Base-by-base conservation (phyloP, 2,113 vertebrate species). In the Conger conger region DNA sequence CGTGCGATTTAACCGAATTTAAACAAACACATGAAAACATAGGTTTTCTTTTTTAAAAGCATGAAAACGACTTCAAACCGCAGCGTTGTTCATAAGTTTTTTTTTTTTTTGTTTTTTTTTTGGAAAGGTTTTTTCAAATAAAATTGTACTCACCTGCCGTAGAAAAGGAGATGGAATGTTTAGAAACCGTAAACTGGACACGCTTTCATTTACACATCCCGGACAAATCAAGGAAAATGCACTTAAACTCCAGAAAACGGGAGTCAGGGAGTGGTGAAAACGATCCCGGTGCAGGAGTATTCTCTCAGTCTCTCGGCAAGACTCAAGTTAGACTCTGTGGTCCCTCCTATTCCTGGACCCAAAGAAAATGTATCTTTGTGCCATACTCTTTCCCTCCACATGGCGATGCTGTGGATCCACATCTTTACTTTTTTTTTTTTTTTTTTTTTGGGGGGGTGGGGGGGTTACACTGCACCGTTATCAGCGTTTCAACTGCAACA, bases 331-430 rank as follows among this genome's bases (percentile, higher is more conserved):
- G n/a, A 30, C 68, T 73, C n/a, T 33, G 68, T 73, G 68, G 68
- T 73, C 68, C 68, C 68, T n/a, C 68, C 68, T 73, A 13, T 30
- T 73, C 68, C 15, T 1, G n/a, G 68, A 73, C 9, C 20, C n/a
- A 33, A 3, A 20, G 23, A 73, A 73, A 33, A 73, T 33, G 27
- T 73, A 33, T n/a, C n/a, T 73, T 33, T n/a, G 68, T 73, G 4
- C 33, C 1, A 33, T 73, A 73, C 68, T 30, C 4, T n/a, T 73
- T 33, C 68, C 33, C n/a, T 73, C 68, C 68, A 11, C 68, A n/a
- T 23, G 68, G 68, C 68, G 68, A n/a, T 73, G 68, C 68, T 73
- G 68, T 73, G 68, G 68, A 73, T 73, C 68, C 68, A 73, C 68
- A 33, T 50, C 45, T 50, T 50, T 50, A 50, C 45, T 33, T 11